Conservation (phyloP, 1,140 invertebrate genomes). For the Scaptomyza hsui region DNA sequence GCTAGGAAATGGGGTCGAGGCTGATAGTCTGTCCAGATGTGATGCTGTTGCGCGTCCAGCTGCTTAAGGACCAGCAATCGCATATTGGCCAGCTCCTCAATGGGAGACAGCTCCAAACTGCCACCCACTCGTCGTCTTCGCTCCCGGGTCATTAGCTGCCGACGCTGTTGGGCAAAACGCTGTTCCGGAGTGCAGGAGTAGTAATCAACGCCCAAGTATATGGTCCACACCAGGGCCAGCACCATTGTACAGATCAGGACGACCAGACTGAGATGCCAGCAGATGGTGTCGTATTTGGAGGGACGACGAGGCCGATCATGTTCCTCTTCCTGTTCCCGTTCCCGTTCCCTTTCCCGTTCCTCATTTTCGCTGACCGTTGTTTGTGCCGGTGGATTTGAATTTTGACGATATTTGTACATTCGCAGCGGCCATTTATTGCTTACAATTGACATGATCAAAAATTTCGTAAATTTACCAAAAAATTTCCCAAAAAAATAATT, state of each 20-base stretch:
- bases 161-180: constrained; percentile 22
- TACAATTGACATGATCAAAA: constrained; percentile 21
- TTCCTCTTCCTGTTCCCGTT: background rate
- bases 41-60: constrained; percentile 35
- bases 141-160: constrained; percentile 24
- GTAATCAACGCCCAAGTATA: constrained; percentile 15
- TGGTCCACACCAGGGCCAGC: constrained; percentile 40
- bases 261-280: constrained; percentile 27
- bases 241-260: constrained; percentile 29
- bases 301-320: background rate
- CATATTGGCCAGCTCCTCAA: constrained; percentile 51
- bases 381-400: background rate
- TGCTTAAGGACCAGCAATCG: constrained; percentile 39
- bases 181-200: constrained; percentile 5
- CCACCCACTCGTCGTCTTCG: constrained; percentile 38
- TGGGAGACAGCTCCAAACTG: constrained; percentile 14
- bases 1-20: constrained; percentile 86
- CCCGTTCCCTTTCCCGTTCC: background rate
- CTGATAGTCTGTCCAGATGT: constrained; percentile 49
- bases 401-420: constrained; percentile 12
- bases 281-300: constrained; percentile 13
- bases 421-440: constrained; percentile 8
- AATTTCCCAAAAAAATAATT: background rate
- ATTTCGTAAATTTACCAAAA: constrained; percentile 7
- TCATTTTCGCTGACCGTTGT: background rate